phyloP scores from a whole-genome alignment of 2,888 invertebrate species.

The Tribolium freemani region DNA sequence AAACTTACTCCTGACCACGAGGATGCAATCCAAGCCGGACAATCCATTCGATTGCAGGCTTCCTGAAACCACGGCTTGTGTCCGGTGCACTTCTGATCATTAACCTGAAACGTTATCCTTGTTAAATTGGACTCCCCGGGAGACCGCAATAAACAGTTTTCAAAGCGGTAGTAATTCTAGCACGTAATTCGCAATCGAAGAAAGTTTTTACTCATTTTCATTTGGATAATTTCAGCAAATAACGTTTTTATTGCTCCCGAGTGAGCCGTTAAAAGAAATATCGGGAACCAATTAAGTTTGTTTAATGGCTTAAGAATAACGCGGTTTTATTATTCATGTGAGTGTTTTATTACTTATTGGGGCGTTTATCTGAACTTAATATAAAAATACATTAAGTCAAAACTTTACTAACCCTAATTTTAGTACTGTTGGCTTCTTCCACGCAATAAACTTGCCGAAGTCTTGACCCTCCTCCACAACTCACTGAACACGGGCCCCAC shows the following conservation, averaged over 20 bases:
- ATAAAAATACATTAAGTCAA: not conserved
- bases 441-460: constrained; percentile 88
- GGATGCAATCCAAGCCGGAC: constrained; percentile 89
- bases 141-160: constrained; percentile 8
- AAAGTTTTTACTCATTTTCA: constrained; percentile 42
- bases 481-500: constrained; percentile 89
- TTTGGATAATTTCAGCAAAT: constrained; percentile 43
- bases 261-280: constrained; percentile 33
- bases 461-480: constrained; percentile 89
- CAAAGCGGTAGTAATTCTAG: constrained; percentile 22
- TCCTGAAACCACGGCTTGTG: constrained; percentile 86
- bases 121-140: constrained; percentile 10
- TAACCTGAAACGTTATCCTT: constrained; percentile 70
- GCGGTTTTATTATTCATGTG: constrained; percentile 6
- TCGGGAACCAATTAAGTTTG: constrained; percentile 39
- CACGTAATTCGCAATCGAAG: constrained; percentile 35
- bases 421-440: constrained; percentile 85
- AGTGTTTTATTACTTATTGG: not conserved
- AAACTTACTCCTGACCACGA: constrained; percentile 92
- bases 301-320: constrained; percentile 13
- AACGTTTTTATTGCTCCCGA: constrained; percentile 40
- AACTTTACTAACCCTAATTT: constrained; percentile 75
- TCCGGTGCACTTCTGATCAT: constrained; percentile 83
- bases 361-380: not conserved
- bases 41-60: constrained; percentile 86